Evolutionary conservation across 2,888 invertebrate genomes (phyloP), one percentile per base, ranked within the genome.

Genomic region (Macrophya annulata): DNA sequence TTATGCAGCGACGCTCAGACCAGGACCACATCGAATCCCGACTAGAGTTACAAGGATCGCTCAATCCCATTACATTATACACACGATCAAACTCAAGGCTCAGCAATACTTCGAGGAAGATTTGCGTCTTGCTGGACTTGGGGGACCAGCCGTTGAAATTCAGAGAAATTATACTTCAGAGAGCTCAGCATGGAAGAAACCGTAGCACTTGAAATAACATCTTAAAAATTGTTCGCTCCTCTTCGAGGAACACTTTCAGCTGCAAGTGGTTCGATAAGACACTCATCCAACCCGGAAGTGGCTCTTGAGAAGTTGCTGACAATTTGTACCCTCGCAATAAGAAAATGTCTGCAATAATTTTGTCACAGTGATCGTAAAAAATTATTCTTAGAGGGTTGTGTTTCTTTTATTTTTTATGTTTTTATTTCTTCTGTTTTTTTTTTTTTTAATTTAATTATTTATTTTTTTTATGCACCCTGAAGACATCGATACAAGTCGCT

Each of bases 201-300:
- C n/a, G 8, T n/a, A 8, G 25, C 48, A 76, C 48, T 76, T 45
- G 48, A 76, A 45, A 10, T 1, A 48, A 48, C 45, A 76, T 76
- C 45, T 76, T 76, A 48, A 76, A 76, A 71, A 48, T 76, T 45
- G 45, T 76, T 45, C 48, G 31, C 48, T 68, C 21, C n/a, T 37
- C 51, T 68, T 45, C 31, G 48, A 48, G 48, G n/a, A 48, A 84
- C 83, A 68, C 83, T 83, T 83, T 68, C 31, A 43, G 84, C 37
- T 31, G 37, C 55, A 84, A 84, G 84, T 84, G 84, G 84, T 62
- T 74, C 84, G 84, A 84, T 84, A 84, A 84, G 84, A 84, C 40
- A 45, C 84, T 84, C 74, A 25, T 55, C 84, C 15, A n/a, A 43
- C 72, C 74, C 74, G 84, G 84, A 84, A 84, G 74, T 40, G 62